phyloP scores from a whole-genome alignment of 2,797 vertebrate species.

The Tiaroga cobitis region DNA sequence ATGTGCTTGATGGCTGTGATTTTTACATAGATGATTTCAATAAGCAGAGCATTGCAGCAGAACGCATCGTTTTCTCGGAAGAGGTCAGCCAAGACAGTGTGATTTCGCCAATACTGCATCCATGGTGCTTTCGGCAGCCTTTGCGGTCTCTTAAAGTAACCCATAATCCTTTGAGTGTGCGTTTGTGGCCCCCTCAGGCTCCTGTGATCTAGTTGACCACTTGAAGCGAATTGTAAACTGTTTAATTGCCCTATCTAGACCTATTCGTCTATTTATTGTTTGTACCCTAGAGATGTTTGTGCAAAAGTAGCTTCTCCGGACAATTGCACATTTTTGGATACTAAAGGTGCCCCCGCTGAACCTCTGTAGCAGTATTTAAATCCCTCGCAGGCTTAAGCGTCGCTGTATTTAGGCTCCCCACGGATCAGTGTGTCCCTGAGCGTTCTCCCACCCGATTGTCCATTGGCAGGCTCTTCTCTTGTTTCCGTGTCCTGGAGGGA shows the following conservation, averaged over 20 bases:
- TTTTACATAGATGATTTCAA: conserved; percentile 70
- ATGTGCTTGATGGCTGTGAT: conserved; percentile 69
- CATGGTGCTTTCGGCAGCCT: conserved; percentile 24
- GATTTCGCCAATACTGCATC: conserved; percentile 34
- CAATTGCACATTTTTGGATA: conserved; percentile 26
- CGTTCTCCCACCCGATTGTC: conserved; percentile 50
- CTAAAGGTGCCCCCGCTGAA: conserved; percentile 43
- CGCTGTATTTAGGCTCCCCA: conserved; percentile 54
- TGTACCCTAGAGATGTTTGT: conserved; percentile 32
- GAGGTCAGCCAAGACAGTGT: conserved; percentile 56
- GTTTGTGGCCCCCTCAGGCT: conserved; percentile 48
- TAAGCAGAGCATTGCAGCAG: conserved; percentile 68
- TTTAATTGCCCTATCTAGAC: conserved; percentile 53
- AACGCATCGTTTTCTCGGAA: conserved; percentile 58
- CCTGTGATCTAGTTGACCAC: conserved; percentile 40
- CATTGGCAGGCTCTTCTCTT: conserved; percentile 51
- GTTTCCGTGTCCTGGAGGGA: conserved; percentile 51
- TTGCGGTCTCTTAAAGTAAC: conserved; percentile 38
- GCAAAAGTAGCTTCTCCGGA: conserved; percentile 24
- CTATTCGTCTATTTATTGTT: conserved; percentile 47
- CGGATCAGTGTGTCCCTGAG: conserved; percentile 42
- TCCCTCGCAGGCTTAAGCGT: conserved; percentile 44
- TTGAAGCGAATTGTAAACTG: conserved; percentile 42
- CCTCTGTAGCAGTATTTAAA: conserved; percentile 50
- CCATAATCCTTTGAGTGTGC: conserved; percentile 44